phyloP scores from a whole-genome alignment of 2,888 invertebrate species.

The Amphipyra berbera region DNA sequence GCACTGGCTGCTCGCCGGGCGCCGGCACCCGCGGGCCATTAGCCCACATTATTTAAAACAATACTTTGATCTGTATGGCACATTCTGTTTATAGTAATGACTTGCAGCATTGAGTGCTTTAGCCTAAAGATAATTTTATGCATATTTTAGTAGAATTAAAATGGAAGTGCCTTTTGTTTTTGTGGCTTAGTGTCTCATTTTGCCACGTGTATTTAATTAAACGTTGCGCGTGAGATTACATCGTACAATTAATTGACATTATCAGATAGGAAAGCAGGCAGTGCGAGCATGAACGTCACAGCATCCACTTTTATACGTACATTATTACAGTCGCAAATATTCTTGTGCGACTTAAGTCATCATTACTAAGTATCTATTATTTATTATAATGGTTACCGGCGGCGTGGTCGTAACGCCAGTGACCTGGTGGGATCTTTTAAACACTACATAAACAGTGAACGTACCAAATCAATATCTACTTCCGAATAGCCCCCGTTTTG shows the following conservation, averaged over 20 bases:
- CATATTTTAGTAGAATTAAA: slow-evolving; percentile 34
- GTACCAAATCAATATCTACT: slow-evolving; percentile 70
- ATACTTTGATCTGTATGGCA: slow-evolving; percentile 54
- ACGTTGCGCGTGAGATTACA: slow-evolving; percentile 56
- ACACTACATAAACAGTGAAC: slow-evolving; percentile 71
- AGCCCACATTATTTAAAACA: slow-evolving; percentile 51
- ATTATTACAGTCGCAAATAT: slow-evolving; percentile 77
- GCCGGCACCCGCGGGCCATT: slow-evolving; percentile 22
- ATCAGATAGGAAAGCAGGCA: slow-evolving; percentile 76
- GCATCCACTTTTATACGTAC: slow-evolving; percentile 87
- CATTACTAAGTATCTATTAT: slow-evolving; percentile 75
- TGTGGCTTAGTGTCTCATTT: slow-evolving; percentile 20
- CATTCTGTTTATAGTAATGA: slow-evolving; percentile 49
- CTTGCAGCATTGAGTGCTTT: slow-evolving; percentile 27
- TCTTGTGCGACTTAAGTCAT: slow-evolving; percentile 76
- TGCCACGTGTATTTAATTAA: slow-evolving; percentile 29
- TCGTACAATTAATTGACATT: slow-evolving; percentile 83
- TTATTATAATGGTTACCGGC: slow-evolving; percentile 71
- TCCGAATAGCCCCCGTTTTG: slow-evolving; percentile 56
- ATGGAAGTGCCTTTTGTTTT: slow-evolving; percentile 38
- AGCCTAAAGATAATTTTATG: slow-evolving; percentile 27
- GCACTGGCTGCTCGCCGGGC: slow-evolving; percentile 78
- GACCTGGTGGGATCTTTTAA: slow-evolving; percentile 81
- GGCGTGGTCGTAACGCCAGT: slow-evolving; percentile 63
- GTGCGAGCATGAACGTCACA: slow-evolving; percentile 82